Percentiles rank a stretch among this genome's conserved stretches.
These are phyloP conservation scores for Ptyas mucosa DNA, from an alignment of 2,113 vertebrate genomes.

Conservation along the genomic window DNA sequence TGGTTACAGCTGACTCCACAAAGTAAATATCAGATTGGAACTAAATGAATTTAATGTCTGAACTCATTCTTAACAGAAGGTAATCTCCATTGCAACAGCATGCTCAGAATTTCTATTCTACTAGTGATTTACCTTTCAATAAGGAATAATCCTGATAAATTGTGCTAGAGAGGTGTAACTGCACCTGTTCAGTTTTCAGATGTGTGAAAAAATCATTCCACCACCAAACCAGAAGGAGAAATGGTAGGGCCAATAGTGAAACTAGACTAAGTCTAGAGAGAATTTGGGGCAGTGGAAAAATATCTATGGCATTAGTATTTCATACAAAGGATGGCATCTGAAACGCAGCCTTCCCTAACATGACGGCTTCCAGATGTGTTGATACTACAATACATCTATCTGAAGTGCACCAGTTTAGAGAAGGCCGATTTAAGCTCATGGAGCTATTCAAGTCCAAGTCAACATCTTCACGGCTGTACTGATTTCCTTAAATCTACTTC, in stretches of 20 bases:
- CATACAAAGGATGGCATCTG: background rate
- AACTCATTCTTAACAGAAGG: background rate
- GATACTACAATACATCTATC: background rate
- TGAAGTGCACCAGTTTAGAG: background rate
- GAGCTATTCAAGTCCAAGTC: background rate
- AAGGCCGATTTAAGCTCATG: background rate
- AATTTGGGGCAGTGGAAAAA: accelerated
- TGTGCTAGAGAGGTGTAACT: background rate
- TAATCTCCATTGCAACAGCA: background rate
- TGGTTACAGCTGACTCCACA: background rate
- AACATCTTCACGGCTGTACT: background rate
- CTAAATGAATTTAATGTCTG: background rate
- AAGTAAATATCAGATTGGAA: background rate
- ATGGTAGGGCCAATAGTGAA: background rate
- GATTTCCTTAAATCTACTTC: background rate
- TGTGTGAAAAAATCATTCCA: background rate
- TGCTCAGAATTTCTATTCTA: background rate
- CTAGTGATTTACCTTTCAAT: background rate
- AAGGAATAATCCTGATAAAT: background rate
- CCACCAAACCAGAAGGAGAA: background rate
- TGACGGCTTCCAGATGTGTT: background rate
- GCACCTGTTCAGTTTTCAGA: background rate
- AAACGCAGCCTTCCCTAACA: background rate
- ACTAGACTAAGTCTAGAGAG: background rate
- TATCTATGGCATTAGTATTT: background rate